phyloP scores from a whole-genome alignment of 2,797 vertebrate genomes.

The Myotis pilosus region DNA sequence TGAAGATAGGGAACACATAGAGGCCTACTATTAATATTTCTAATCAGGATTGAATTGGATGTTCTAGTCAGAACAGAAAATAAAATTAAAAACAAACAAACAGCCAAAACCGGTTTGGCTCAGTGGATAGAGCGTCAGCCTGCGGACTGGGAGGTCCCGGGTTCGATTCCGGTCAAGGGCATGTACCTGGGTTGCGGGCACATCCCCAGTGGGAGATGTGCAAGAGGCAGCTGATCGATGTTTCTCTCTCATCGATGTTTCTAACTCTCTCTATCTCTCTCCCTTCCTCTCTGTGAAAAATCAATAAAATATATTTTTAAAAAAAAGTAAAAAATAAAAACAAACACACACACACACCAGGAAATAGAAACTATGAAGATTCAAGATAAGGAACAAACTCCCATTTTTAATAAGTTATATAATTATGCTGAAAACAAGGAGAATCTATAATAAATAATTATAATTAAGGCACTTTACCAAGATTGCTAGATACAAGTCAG shows the following conservation, averaged over 20 bases:
- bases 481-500: background rate
- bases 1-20: background rate
- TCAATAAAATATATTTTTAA: too few species aligned
- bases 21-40: background rate
- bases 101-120: too few species aligned
- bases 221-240: too few species aligned
- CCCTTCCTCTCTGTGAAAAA: too few species aligned
- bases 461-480: background rate
- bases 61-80: background rate
- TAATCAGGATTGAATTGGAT: background rate
- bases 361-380: background rate
- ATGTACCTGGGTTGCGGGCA: too few species aligned
- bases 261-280: too few species aligned
- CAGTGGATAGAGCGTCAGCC: too few species aligned
- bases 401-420: background rate
- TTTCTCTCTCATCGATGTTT: too few species aligned
- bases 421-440: background rate
- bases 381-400: background rate
- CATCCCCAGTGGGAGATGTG: too few species aligned
- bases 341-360: background rate
- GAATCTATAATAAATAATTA: slow-evolving; percentile 15
- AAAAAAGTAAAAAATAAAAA: too few species aligned
- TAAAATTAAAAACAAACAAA: background rate
- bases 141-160: too few species aligned
- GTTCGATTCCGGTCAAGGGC: too few species aligned